Evolutionary conservation across 2,888 invertebrate species (phyloP).

Genomic region (Arenicola marina): DNA sequence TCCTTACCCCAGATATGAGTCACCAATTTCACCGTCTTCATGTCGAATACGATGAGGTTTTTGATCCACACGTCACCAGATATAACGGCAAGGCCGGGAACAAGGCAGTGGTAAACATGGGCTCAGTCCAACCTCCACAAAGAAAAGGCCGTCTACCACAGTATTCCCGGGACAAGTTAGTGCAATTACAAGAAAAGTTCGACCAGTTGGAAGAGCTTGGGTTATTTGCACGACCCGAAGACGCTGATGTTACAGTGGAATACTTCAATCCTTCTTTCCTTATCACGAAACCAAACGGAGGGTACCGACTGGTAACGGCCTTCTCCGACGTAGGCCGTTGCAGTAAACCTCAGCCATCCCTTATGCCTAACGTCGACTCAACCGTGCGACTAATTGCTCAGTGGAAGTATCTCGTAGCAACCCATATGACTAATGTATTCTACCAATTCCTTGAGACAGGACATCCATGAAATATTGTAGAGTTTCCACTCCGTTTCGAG

Average conservation of each 20-base stretch:
- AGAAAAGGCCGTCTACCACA: constrained; percentile 19
- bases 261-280: constrained; percentile 6
- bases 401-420: not conserved
- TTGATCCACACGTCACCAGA: not conserved
- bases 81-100: constrained; percentile 1
- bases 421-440: not conserved
- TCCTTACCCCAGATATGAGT: not conserved
- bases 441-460: not conserved
- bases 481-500: constrained; percentile 17
- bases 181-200: constrained; percentile 16
- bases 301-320: not conserved
- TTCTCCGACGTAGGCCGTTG: not conserved
- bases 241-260: constrained; percentile 9
- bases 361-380: constrained; percentile 2
- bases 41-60: constrained; percentile 5
- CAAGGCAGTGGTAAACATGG: constrained; percentile 9
- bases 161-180: constrained; percentile 15
- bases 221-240: constrained; percentile 12
- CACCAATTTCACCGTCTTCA: not conserved
- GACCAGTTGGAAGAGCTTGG: constrained; percentile 11
- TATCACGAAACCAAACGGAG: not conserved
- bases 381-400: not conserved
- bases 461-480: constrained; percentile 4
- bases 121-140: constrained; percentile 14
- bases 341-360: constrained; percentile 1